Conservation (phyloP, 2,797 vertebrate species). For the Paramormyrops hopkinsi region DNA sequence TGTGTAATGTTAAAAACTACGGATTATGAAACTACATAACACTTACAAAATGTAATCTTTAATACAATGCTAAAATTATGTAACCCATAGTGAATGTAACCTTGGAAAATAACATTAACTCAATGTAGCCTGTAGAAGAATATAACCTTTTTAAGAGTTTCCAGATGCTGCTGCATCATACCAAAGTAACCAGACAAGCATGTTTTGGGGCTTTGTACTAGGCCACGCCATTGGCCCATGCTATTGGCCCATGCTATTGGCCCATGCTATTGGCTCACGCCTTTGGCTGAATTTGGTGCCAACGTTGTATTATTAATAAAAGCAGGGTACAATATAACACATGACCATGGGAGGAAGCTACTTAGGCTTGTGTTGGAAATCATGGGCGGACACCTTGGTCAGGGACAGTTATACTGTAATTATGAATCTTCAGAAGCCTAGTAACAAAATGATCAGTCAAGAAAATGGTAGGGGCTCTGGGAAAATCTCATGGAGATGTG, state of each 20-base stretch:
- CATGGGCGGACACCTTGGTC: neutral
- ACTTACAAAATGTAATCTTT: neutral
- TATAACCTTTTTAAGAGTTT: neutral
- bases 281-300: no score
- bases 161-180: neutral
- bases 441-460: no score
- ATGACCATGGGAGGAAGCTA: neutral
- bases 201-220: neutral
- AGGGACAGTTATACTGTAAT: neutral
- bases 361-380: neutral
- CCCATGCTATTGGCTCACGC: no score
- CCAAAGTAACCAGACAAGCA: neutral
- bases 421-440: neutral
- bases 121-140: neutral
- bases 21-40: neutral
- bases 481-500: neutral
- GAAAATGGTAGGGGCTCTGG: neutral
- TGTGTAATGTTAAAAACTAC: neutral
- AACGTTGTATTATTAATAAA: no score
- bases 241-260: no score
- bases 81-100: neutral
- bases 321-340: neutral
- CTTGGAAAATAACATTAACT: neutral
- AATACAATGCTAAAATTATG: neutral
- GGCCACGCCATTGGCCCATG: neutral